Conservation (phyloP, 2,797 vertebrate genomes). For the Phoeniculus purpureus region DNA sequence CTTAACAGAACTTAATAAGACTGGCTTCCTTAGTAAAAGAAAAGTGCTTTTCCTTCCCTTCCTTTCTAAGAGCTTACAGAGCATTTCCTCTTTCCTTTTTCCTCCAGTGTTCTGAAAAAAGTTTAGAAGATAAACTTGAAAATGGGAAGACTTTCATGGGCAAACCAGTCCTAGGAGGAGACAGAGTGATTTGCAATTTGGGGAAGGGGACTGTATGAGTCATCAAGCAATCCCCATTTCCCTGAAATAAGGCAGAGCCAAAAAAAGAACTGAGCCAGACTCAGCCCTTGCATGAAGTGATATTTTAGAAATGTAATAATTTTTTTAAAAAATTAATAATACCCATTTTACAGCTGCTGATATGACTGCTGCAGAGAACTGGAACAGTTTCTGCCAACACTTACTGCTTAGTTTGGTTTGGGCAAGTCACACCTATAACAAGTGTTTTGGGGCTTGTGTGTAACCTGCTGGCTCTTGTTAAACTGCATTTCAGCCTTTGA, state of each 20-base stretch:
- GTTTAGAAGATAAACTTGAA: background rate
- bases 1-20: background rate
- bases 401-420: constrained; percentile 39
- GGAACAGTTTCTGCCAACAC: constrained; percentile 47
- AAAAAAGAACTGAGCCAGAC: background rate
- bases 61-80: background rate
- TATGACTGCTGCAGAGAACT: background rate
- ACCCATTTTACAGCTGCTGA: background rate
- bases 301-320: background rate
- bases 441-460: constrained; percentile 56
- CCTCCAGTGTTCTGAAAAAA: background rate
- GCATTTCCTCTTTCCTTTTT: background rate
- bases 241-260: background rate
- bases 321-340: background rate
- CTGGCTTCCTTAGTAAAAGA: background rate
- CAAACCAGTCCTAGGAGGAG: background rate
- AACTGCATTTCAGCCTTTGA: constrained; percentile 62
- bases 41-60: background rate
- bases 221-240: background rate
- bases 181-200: background rate
- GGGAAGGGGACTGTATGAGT: background rate
- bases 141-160: background rate
- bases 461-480: constrained; percentile 69
- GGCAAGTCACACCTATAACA: constrained; percentile 62
- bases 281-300: background rate